Percentiles rank a stretch among this genome's conserved stretches.
These are phyloP conservation scores for Oscheius sp. DNA, from an alignment of 2,888 invertebrate species.

Conservation along the genomic window DNA sequence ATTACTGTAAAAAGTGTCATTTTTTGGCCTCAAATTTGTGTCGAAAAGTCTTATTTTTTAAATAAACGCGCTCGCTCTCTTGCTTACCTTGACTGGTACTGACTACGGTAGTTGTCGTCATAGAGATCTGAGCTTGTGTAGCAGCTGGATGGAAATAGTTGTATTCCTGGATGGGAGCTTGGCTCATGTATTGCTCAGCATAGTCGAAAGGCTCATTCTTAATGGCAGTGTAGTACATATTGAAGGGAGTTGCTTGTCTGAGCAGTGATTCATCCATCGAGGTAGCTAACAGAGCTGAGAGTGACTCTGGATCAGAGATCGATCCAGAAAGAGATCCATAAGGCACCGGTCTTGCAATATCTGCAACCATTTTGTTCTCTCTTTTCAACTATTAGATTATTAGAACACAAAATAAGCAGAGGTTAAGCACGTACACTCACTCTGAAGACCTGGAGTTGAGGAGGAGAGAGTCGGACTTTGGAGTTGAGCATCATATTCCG, in stretches of 20 bases:
- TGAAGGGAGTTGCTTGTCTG: conserved; percentile 30
- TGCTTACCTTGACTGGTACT: conserved; percentile 3
- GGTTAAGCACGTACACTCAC: conserved; percentile 32
- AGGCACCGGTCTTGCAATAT: conserved; percentile 39
- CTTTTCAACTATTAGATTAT: neutral
- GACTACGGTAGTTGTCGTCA: conserved; percentile 33
- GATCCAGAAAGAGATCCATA: no score
- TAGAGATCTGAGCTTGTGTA: conserved; percentile 48
- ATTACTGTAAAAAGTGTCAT: neutral
- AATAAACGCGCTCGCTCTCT: no score
- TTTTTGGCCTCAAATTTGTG: neutral
- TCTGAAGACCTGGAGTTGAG: conserved; percentile 43
- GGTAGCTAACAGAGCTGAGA: conserved; percentile 54
- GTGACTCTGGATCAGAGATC: conserved; percentile 48
- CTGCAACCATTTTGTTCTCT: conserved; percentile 9
- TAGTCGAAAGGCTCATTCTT: conserved; percentile 59
- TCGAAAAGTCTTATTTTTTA: neutral
- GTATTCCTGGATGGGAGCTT: conserved; percentile 40
- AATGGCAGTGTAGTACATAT: conserved; percentile 30
- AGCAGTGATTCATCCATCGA: conserved; percentile 49
- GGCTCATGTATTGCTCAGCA: conserved; percentile 36
- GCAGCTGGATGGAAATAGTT: conserved; percentile 37
- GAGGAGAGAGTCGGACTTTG: conserved; percentile 62
- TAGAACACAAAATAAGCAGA: neutral
- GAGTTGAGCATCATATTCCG: conserved; percentile 58